A percentile compares a stretch with the other conserved stretches of the same genome.
Evolutionary conservation across 2,113 vertebrate species (phyloP).

Genomic region (Leucosticte australis): DNA sequence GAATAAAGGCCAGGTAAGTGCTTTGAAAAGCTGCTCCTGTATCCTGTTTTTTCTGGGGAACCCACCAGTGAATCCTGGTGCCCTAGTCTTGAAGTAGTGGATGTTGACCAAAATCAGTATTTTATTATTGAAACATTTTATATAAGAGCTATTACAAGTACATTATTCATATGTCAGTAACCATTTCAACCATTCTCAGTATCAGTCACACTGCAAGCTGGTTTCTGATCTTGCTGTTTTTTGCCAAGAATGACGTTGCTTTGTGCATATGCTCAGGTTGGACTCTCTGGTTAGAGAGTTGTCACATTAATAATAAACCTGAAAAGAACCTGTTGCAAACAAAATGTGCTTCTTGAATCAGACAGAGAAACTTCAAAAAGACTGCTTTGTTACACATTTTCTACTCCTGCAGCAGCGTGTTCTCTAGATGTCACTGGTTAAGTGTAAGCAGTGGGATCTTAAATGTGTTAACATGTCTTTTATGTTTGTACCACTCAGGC

Average conservation of each 20-base stretch:
- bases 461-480: background rate
- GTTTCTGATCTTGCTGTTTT: background rate
- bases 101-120: background rate
- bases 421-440: background rate
- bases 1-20: background rate
- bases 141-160: background rate
- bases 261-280: background rate
- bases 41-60: background rate
- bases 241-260: background rate
- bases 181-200: background rate
- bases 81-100: fast-evolving
- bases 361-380: background rate
- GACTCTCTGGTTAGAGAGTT: background rate
- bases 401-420: background rate
- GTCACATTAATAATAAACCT: background rate
- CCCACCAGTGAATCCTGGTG: background rate
- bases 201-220: background rate
- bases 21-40: background rate
- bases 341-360: background rate
- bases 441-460: background rate
- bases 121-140: background rate
- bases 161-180: background rate
- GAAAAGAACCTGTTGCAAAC: background rate
- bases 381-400: background rate
- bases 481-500: conserved; percentile 78